Evolutionary conservation across 1,140 invertebrate species (phyloP).

Genomic region (Panulirus ornatus): DNA sequence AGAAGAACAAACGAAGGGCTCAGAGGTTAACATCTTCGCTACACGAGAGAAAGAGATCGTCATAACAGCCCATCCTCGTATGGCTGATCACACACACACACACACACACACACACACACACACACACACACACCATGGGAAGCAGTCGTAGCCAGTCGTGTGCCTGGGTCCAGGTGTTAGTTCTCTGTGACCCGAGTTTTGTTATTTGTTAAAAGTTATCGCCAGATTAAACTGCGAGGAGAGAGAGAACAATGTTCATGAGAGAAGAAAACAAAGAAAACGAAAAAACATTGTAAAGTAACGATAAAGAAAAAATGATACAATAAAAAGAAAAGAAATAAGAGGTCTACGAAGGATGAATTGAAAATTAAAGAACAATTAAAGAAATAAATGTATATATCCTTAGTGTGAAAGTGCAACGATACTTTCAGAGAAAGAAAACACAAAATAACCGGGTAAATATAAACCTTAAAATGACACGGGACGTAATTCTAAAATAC

Average conservation of each 20-base stretch:
- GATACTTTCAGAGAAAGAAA: background rate
- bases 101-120: constrained; percentile 24
- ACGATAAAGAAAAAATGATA: background rate
- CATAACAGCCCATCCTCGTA: too few species aligned
- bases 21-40: background rate
- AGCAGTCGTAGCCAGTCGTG: too few species aligned
- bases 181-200: too few species aligned
- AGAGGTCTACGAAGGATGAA: background rate
- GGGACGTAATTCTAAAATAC: too few species aligned
- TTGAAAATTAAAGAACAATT: background rate
- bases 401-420: background rate
- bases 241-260: too few species aligned
- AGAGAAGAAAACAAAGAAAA: background rate
- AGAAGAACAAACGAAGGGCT: background rate
- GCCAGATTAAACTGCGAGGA: too few species aligned
- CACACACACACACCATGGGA: too few species aligned
- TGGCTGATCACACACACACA: too few species aligned
- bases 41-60: background rate
- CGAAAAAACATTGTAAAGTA: background rate
- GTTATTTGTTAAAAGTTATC: too few species aligned
- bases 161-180: too few species aligned
- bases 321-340: background rate
- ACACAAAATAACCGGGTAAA: too few species aligned
- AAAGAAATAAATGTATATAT: background rate
- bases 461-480: too few species aligned